These are phyloP conservation scores for Drosophila simulans DNA, from an alignment of 1,140 invertebrate genomes.

Conservation along the genomic window DNA sequence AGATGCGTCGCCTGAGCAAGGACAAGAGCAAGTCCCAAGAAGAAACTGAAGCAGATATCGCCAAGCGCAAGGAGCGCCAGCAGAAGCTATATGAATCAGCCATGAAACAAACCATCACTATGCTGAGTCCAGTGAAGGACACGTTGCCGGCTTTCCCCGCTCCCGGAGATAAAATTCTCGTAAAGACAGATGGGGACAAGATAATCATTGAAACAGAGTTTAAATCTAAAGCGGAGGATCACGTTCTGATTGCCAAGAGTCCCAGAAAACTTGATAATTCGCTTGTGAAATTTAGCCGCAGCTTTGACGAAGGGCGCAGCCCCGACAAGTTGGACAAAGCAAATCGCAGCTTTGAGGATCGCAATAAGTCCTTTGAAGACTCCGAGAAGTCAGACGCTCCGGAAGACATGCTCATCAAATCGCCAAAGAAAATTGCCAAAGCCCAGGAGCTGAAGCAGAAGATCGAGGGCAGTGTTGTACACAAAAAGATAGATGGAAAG, in stretches of 20 bases:
- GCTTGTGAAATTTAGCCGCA: slow-evolving; percentile 88
- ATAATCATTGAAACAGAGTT: slow-evolving; percentile 88
- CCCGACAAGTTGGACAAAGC: slow-evolving; percentile 86
- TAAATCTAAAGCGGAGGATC: slow-evolving; percentile 87
- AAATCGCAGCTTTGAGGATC: slow-evolving; percentile 87
- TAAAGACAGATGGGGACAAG: slow-evolving; percentile 88
- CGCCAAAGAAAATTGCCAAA: slow-evolving; percentile 87
- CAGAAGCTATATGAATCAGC: slow-evolving; percentile 90
- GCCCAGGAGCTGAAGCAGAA: slow-evolving; percentile 87
- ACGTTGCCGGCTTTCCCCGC: slow-evolving; percentile 88
- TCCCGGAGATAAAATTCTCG: slow-evolving; percentile 88
- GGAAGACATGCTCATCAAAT: slow-evolving; percentile 85
- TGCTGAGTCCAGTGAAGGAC: slow-evolving; percentile 89
- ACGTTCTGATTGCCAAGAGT: slow-evolving; percentile 89
- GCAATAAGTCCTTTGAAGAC: slow-evolving; percentile 87
- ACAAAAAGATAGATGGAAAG: slow-evolving; percentile 85
- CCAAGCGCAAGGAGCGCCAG: slow-evolving; percentile 89
- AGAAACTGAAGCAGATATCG: slow-evolving; percentile 88
- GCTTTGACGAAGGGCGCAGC: slow-evolving; percentile 87
- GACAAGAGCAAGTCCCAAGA: slow-evolving; percentile 89
- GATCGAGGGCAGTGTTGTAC: slow-evolving; percentile 87
- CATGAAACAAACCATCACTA: slow-evolving; percentile 89
- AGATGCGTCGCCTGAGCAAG: slow-evolving; percentile 88
- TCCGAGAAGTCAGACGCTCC: slow-evolving; percentile 86
- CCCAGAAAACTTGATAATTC: slow-evolving; percentile 89